Conservation (phyloP, 2,888 invertebrate species). For the Acrobeloides nanus region DNA sequence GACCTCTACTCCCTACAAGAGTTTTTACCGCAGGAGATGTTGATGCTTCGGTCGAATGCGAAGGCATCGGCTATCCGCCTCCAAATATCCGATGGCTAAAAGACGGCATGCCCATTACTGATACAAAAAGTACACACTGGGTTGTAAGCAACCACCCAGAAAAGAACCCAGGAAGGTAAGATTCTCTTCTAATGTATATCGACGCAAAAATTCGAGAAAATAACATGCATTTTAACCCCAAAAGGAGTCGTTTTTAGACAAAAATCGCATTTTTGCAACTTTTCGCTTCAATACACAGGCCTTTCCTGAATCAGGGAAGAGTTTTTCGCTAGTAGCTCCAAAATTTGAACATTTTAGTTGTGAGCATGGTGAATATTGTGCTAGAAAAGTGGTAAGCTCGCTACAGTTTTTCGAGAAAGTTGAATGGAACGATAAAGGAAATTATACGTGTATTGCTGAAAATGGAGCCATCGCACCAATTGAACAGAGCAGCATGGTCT, state of each 20-base stretch:
- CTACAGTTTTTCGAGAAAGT: slow-evolving; percentile 57
- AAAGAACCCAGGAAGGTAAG: no score
- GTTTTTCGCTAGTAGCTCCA: not conserved
- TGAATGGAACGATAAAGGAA: slow-evolving; percentile 80
- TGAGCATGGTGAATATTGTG: slow-evolving; percentile 25
- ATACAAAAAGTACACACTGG: slow-evolving; percentile 14
- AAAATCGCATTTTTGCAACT: no score
- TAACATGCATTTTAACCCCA: no score
- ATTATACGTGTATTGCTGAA: slow-evolving; percentile 83
- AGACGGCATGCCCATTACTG: slow-evolving; percentile 32
- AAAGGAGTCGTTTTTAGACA: no score
- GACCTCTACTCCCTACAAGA: slow-evolving; percentile 31
- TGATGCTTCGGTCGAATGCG: slow-evolving; percentile 36
- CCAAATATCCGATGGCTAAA: slow-evolving; percentile 43
- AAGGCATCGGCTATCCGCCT: slow-evolving; percentile 43
- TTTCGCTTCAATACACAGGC: no score
- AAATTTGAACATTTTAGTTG: slow-evolving; percentile 24
- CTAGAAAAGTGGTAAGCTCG: slow-evolving; percentile 29
- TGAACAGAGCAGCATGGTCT: slow-evolving; percentile 9
- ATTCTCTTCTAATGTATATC: no score
- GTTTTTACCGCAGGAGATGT: slow-evolving; percentile 33
- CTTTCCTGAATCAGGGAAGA: no score
- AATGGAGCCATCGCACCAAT: slow-evolving; percentile 64
- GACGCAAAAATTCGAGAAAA: no score
- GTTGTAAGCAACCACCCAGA: slow-evolving; percentile 9